phyloP scores from a whole-genome alignment of 2,113 vertebrate genomes.

The Dipodomys ordii region DNA sequence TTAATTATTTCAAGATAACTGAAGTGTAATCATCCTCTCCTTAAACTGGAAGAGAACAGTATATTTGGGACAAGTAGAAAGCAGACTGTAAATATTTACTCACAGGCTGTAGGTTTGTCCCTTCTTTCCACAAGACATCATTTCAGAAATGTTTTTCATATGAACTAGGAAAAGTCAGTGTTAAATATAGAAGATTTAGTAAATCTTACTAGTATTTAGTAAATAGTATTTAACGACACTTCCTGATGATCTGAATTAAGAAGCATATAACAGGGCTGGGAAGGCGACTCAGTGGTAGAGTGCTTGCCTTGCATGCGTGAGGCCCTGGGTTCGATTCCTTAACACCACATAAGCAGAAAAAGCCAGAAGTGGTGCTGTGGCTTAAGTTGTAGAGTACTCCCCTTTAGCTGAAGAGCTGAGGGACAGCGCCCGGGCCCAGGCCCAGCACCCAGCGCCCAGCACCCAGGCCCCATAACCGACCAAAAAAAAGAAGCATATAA shows the following conservation, averaged over 20 bases:
- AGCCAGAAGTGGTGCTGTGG: too few species aligned
- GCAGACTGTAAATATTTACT: not conserved
- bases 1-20: slow-evolving; percentile 93
- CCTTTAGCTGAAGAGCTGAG: too few species aligned
- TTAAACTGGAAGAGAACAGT: slow-evolving; percentile 62
- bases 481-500: not conserved
- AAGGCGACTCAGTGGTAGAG: too few species aligned
- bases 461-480: too few species aligned
- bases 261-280: not conserved
- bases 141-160: not conserved
- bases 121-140: not conserved
- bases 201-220: not conserved
- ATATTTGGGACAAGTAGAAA: slow-evolving; percentile 53
- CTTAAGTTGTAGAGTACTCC: too few species aligned
- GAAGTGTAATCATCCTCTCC: slow-evolving; percentile 89
- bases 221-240: not conserved
- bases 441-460: too few species aligned
- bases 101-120: accelerated
- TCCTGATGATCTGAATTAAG: not conserved
- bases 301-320: too few species aligned
- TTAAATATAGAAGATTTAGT: not conserved
- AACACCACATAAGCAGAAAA: too few species aligned
- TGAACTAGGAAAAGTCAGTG: not conserved
- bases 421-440: too few species aligned
- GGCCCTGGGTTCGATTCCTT: too few species aligned